Percentiles rank a stretch among this genome's conserved stretches.
These are phyloP conservation scores for Eupithecia tripunctaria DNA, from an alignment of 2,888 invertebrate species.

Conservation along the genomic window DNA sequence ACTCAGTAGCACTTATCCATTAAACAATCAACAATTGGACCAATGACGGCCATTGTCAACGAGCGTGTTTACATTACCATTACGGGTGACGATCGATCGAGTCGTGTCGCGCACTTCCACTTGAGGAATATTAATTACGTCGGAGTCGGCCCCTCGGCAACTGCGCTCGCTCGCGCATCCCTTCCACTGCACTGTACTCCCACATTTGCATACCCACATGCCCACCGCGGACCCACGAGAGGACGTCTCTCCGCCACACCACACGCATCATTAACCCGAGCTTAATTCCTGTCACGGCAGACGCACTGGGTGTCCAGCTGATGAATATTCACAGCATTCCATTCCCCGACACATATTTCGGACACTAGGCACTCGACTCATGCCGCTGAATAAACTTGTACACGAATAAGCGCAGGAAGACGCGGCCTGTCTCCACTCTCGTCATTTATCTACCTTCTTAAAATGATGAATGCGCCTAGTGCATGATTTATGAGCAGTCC, in stretches of 20 bases:
- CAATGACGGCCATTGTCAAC: slow-evolving; percentile 74
- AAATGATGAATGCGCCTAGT: slow-evolving; percentile 82
- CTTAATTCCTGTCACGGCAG: slow-evolving; percentile 82
- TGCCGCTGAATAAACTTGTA: slow-evolving; percentile 74
- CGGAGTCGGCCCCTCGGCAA: slow-evolving; percentile 68
- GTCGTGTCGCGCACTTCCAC: slow-evolving; percentile 66
- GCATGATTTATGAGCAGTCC: slow-evolving; percentile 80
- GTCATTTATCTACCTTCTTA: slow-evolving; percentile 82
- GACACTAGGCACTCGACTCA: slow-evolving; percentile 69
- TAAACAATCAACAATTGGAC: slow-evolving; percentile 61
- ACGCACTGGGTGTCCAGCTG: slow-evolving; percentile 81
- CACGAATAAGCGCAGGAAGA: slow-evolving; percentile 62
- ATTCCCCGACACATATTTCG: slow-evolving; percentile 82
- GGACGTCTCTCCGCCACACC: slow-evolving; percentile 67
- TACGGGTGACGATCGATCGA: slow-evolving; percentile 80
- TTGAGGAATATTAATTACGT: slow-evolving; percentile 80
- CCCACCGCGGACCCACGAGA: slow-evolving; percentile 69
- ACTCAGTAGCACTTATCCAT: slow-evolving; percentile 72
- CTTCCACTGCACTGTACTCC: slow-evolving; percentile 75
- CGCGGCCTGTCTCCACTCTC: slow-evolving; percentile 77
- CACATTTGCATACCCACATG: slow-evolving; percentile 75
- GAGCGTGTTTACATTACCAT: slow-evolving; percentile 78
- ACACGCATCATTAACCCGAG: slow-evolving; percentile 74
- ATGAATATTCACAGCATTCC: slow-evolving; percentile 84
- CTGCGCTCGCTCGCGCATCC: slow-evolving; percentile 79